These are phyloP conservation scores for Ovis aries DNA, from an alignment of 2,113 vertebrate genomes.

Conservation along the genomic window DNA sequence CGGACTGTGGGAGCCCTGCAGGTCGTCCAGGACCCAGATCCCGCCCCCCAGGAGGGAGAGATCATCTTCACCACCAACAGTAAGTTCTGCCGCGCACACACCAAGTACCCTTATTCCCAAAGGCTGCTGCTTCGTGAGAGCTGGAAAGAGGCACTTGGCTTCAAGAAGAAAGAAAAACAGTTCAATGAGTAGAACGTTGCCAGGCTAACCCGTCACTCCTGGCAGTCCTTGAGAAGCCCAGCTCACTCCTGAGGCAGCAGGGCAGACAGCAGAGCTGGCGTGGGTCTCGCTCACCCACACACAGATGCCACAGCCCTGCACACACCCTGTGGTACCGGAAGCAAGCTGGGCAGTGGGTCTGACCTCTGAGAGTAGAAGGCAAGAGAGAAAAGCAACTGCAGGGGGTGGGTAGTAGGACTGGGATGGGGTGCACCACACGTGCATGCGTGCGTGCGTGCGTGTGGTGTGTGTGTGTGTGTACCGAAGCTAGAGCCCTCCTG, in stretches of 20 bases:
- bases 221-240: neutral
- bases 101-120: rapidly evolving
- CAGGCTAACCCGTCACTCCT: neutral
- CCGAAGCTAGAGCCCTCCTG: rapidly evolving
- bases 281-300: neutral
- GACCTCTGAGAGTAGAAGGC: neutral
- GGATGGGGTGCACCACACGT: rapidly evolving
- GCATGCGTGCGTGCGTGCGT: no score
- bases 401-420: neutral
- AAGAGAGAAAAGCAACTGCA: neutral
- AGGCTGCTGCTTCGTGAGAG: neutral
- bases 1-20: slow-evolving; percentile 84
- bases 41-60: slow-evolving; percentile 80
- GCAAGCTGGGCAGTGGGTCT: neutral
- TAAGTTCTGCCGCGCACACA: slow-evolving; percentile 78
- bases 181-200: neutral
- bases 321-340: rapidly evolving
- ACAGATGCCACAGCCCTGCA: rapidly evolving
- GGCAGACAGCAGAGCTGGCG: neutral
- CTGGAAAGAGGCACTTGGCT: neutral
- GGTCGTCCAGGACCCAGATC: slow-evolving; percentile 83
- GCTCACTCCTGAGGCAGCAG: neutral
- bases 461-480: rapidly evolving
- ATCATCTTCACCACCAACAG: slow-evolving; percentile 86
- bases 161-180: neutral